Evolutionary conservation across 2,888 invertebrate species (phyloP), one percentile per base, ranked within the genome.

Genomic region (Metellina segmentata): DNA sequence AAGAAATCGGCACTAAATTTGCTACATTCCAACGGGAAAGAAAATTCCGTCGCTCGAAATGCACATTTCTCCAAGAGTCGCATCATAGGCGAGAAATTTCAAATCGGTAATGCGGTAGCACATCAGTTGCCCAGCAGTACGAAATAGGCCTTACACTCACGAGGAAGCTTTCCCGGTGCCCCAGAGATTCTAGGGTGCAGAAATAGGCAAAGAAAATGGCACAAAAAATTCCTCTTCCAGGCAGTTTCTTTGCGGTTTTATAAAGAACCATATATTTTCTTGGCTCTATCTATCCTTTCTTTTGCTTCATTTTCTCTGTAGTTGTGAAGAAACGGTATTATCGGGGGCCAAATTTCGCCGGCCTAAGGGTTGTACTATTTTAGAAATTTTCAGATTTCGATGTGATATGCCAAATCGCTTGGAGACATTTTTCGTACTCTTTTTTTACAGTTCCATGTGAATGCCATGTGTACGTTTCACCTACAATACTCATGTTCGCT

Each of bases 221-320:
- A 34, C 34, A 34, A 34, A 34, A n/a, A 34, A 34, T 34, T 9
- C 9, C 61, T 61, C 61, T 61, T 16, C 16, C 61, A 16, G 11
- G 77, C n/a, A 77, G 52, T 85, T 85, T 77, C 77, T 77, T 77
- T 69, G 78, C 69, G 69, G 77, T 85, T 85, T 85, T 85, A 85
- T 85, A 69, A 77, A 70, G 85, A 6, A 61, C 70, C 20, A 85
- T 85, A 85, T 61, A 16, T 85, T 77, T 85, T 69, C 77, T 77
- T 20, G 85, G 85, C 49, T 11, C 51, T 85, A 85, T 85, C 85
- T 85, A 51, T 85, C 48, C 49, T 53, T 34, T 85, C 13, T 69
- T 34, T n/a, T 48, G 77, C 48, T 77, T 85, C 69, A 77, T 85
- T 85, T 85, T 70, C 77, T 34, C 74, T 53, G 34, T 51, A 7